These are phyloP conservation scores for Lucifuga dentata DNA, from an alignment of 2,113 vertebrate genomes.

Conservation along the genomic window DNA sequence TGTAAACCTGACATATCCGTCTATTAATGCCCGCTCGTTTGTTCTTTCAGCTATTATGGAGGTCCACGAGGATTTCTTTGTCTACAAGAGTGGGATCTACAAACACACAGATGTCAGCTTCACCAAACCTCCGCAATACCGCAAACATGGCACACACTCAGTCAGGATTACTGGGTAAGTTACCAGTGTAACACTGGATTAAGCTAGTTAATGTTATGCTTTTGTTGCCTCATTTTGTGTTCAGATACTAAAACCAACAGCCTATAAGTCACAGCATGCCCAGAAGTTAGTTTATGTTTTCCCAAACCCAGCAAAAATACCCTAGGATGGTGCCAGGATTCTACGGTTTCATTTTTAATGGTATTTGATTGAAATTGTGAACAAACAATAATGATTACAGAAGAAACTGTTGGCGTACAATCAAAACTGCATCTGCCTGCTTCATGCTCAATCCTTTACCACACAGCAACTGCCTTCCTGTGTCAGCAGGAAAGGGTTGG, in stretches of 20 bases:
- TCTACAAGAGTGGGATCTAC: slow-evolving; percentile 93
- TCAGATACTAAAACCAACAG: background rate
- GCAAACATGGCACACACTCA: slow-evolving; percentile 92
- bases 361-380: slow-evolving; percentile 1
- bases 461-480: background rate
- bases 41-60: slow-evolving; percentile 92
- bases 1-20: slow-evolving; percentile 8
- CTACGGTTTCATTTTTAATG: background rate
- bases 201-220: background rate
- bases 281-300: background rate
- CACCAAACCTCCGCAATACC: slow-evolving; percentile 84
- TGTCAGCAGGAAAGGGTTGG: slow-evolving; percentile 8
- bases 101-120: slow-evolving; percentile 88
- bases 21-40: slow-evolving; percentile 36
- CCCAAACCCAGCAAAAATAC: slow-evolving; percentile 3
- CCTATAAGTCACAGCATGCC: background rate
- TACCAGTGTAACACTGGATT: background rate
- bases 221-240: background rate
- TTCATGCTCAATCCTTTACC: no score
- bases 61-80: slow-evolving; percentile 97
- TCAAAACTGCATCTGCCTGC: no score
- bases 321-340: background rate
- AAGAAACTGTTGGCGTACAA: no score
- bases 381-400: no score
- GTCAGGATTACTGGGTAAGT: slow-evolving; percentile 95